Evolutionary conservation across 2,113 vertebrate genomes (phyloP).

Genomic region (Callipepla californica): DNA sequence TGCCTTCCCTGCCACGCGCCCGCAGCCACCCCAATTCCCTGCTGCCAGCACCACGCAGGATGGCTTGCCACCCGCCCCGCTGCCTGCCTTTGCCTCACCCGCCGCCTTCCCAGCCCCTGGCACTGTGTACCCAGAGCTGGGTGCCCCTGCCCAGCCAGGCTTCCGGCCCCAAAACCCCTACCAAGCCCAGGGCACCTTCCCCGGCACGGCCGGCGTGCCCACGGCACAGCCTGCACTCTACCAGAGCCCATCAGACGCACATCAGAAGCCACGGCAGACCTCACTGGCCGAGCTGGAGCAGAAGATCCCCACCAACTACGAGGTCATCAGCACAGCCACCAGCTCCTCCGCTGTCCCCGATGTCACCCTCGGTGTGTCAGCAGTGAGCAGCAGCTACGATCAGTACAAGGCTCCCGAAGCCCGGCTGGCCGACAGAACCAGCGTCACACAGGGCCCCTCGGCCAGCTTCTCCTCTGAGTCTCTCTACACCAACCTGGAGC

Average conservation of each 20-base stretch:
- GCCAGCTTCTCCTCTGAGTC: conserved; percentile 88
- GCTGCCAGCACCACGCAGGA: conserved; percentile 86
- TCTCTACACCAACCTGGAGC: conserved; percentile 93
- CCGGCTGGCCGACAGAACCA: conserved; percentile 79
- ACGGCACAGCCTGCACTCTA: conserved; percentile 82
- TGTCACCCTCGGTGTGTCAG: conserved; percentile 78
- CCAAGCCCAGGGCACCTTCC: conserved; percentile 83
- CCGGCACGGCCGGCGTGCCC: conserved; percentile 79
- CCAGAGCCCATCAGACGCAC: conserved; percentile 83
- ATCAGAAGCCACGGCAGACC: conserved; percentile 93
- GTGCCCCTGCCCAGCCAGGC: conserved; percentile 82
- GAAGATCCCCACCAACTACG: conserved; percentile 95
- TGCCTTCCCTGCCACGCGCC: conserved; percentile 87
- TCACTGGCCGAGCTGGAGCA: conserved; percentile 95
- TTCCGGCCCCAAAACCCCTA: conserved; percentile 88
- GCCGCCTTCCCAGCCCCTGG: conserved; percentile 83
- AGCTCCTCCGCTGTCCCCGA: conserved; percentile 87
- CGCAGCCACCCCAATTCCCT: conserved; percentile 88
- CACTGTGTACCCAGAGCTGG: conserved; percentile 87
- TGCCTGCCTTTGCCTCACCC: conserved; percentile 83
- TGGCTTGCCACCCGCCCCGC: conserved; percentile 86
- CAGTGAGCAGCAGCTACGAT: conserved; percentile 81
- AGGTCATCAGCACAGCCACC: conserved; percentile 87
- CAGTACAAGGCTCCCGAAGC: conserved; percentile 86
- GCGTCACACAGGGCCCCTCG: conserved; percentile 83